Evolutionary conservation across 2,888 invertebrate species (phyloP), one percentile per base, ranked within the genome.

Genomic region (Ectemnius lituratus): DNA sequence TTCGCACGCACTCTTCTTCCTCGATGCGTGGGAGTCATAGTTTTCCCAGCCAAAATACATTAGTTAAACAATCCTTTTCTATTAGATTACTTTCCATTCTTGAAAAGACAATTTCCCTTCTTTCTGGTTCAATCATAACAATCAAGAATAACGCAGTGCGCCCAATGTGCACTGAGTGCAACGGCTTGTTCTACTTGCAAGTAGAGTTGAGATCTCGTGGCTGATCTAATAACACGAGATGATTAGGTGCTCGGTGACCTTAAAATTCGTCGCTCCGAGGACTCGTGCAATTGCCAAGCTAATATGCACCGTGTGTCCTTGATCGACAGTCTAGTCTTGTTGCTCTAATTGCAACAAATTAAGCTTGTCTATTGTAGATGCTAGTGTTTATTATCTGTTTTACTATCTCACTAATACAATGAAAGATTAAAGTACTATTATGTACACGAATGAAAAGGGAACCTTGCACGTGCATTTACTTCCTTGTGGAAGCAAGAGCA

Each of bases 401-500:
- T 11, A 37, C 37, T 37, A 11, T 37, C n/a, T 2, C 11, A 4
- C 13, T 47, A 47, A 47, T 47, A 47, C 47, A n/a, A 14, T 47
- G 13, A 14, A 5, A 47, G n/a, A 47, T 47, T 47, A 47, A 11
- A 47, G 47, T 47, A 47, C 4, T 5, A 47, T 23, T 23, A 3
- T 20, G 20, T 2, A 2, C 20, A 20, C 20, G 20, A 20, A 20
- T 23, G 23, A 23, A 3, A 2, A 3, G 23, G 23, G 3, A 23
- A 23, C 23, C 23, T 23, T 3, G 23, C 37, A 37, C 37, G 37
- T 37, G 37, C 11, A 37, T 5, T 37, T 11, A 84, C 78, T 87
- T 87, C 82, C 85, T 75, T 70, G 47, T 72, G 63, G 72, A 74
- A 69, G 73, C 79, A 75, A 71, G 74, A 71, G 80, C 73, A 80